A percentile compares a stretch with the other conserved stretches of the same genome.
These are phyloP conservation scores for Coryphaenoides rupestris DNA, from an alignment of 2,113 vertebrate species.

Conservation along the genomic window DNA sequence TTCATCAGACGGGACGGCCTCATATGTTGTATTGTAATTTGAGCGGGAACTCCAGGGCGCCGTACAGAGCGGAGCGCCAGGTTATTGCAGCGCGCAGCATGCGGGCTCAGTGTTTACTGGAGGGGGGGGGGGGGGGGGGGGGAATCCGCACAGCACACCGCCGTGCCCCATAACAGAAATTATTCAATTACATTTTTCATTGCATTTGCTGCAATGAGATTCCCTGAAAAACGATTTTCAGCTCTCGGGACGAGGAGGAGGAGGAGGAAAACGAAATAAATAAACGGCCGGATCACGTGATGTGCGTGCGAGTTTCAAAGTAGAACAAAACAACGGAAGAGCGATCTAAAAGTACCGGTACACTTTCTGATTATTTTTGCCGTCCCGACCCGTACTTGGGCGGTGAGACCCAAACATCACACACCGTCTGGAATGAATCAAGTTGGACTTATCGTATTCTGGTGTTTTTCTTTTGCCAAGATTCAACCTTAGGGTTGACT, in stretches of 20 bases:
- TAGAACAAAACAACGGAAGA: no score
- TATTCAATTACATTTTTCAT: slow-evolving; percentile 69
- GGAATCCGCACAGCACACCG: slow-evolving; percentile 62
- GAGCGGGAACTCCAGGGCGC: slow-evolving; percentile 51
- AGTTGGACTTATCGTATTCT: no score
- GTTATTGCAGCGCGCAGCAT: slow-evolving; percentile 67
- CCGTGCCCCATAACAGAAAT: slow-evolving; percentile 61
- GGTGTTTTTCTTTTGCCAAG: no score
- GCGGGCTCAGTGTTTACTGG: slow-evolving; percentile 52
- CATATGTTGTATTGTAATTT: slow-evolving; percentile 46
- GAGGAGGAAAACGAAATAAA: not conserved
- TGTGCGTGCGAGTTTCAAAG: no score
- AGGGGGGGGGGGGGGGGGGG: no score
- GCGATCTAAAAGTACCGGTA: no score
- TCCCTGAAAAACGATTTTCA: slow-evolving; percentile 42
- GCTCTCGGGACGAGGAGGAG: slow-evolving; percentile 24
- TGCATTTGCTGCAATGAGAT: slow-evolving; percentile 50
- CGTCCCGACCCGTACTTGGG: no score
- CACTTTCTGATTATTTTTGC: no score
- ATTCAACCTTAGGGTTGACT: no score
- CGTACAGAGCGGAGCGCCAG: slow-evolving; percentile 32
- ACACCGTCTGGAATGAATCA: no score
- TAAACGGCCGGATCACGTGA: no score
- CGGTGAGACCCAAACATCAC: no score
- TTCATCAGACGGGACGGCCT: slow-evolving; percentile 35